Evolutionary conservation across 2,888 invertebrate species (phyloP).

Genomic region (Spodoptera littoralis): DNA sequence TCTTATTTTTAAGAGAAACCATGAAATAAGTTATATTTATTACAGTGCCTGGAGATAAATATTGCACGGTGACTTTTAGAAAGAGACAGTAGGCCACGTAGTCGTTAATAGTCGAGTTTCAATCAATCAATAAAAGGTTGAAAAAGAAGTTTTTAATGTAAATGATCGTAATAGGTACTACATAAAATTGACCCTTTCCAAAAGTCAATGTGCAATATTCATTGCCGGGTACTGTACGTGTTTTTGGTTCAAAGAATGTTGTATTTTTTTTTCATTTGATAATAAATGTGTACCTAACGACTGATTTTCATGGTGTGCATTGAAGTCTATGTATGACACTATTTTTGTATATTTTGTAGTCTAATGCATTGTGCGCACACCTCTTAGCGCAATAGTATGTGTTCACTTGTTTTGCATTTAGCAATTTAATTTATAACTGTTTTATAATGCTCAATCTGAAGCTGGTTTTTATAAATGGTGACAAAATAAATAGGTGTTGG

Average conservation of each 20-base stretch:
- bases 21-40: slow-evolving; percentile 6
- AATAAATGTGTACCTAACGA: background rate
- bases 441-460: slow-evolving; percentile 42
- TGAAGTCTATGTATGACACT: slow-evolving; percentile 29
- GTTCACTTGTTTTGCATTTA: slow-evolving; percentile 43
- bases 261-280: slow-evolving; percentile 1
- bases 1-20: slow-evolving; percentile 35
- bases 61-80: too few species aligned
- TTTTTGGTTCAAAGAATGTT: slow-evolving; percentile 5
- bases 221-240: too few species aligned
- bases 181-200: too few species aligned
- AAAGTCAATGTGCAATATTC: too few species aligned
- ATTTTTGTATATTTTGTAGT: slow-evolving; percentile 50
- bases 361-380: slow-evolving; percentile 22
- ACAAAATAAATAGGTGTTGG: slow-evolving; percentile 63
- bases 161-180: too few species aligned
- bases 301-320: slow-evolving; percentile 15
- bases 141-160: too few species aligned
- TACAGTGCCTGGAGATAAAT: background rate
- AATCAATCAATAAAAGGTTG: too few species aligned
- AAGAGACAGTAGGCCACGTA: too few species aligned
- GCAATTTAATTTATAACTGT: slow-evolving; percentile 40
- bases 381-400: slow-evolving; percentile 31
- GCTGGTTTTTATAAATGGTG: slow-evolving; percentile 45
- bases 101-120: too few species aligned